Conservation (phyloP, 2,797 vertebrate species). For the Echiichthys vipera region DNA sequence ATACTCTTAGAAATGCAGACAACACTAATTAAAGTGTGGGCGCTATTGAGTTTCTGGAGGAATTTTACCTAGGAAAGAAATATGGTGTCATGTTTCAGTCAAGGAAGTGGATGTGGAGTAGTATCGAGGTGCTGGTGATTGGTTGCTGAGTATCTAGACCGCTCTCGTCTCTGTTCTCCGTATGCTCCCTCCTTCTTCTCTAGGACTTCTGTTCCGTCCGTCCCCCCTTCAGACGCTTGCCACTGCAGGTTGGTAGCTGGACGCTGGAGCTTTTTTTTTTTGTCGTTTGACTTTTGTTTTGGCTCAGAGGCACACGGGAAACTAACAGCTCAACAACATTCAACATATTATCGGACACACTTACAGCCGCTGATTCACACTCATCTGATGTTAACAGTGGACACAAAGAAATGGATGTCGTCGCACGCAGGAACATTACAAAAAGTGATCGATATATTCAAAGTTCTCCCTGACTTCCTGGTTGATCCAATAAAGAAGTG, state of each 20-base stretch:
- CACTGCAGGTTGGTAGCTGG: constrained; percentile 65
- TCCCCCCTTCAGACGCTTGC: constrained; percentile 35
- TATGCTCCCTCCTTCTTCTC: constrained; percentile 29
- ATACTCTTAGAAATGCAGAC: too few species aligned
- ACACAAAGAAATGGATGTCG: too few species aligned
- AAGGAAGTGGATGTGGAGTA: neutral
- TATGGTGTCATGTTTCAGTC: neutral
- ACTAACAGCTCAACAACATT: constrained; percentile 11
- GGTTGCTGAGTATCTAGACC: neutral
- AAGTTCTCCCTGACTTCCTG: too few species aligned
- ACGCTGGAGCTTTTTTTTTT: constrained; percentile 1
- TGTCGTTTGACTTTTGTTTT: constrained; percentile 23
- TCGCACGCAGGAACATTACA: too few species aligned
- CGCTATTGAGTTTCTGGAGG: neutral
- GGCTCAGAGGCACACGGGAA: constrained; percentile 50
- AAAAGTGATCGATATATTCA: too few species aligned
- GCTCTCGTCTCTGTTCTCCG: constrained; percentile 23
- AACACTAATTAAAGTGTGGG: constrained; percentile 25
- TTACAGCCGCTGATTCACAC: neutral
- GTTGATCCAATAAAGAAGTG: too few species aligned
- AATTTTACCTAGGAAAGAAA: neutral
- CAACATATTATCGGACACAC: neutral
- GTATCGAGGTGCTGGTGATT: too few species aligned
- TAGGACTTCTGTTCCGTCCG: constrained; percentile 70
- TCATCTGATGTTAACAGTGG: neutral